Conservation (phyloP, 2,888 invertebrate genomes). For the Tipula confusa region DNA sequence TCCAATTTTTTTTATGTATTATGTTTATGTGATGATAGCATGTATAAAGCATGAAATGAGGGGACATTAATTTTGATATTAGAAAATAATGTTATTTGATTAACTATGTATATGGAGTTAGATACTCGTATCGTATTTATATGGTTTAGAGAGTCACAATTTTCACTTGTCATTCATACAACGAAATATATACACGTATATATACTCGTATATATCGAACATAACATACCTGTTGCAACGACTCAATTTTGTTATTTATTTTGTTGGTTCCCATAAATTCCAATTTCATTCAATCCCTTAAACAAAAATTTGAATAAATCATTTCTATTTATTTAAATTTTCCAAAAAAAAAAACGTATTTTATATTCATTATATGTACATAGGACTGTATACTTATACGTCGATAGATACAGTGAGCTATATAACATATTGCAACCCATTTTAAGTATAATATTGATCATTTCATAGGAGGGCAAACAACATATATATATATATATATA, state of each 20-base stretch:
- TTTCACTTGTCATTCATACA: background rate
- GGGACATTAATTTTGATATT: constrained; percentile 12
- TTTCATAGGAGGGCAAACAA: background rate
- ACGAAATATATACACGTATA: too few relatives aligned
- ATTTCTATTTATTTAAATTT: background rate
- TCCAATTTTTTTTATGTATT: background rate
- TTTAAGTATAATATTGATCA: background rate
- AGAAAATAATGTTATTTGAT: constrained; percentile 20
- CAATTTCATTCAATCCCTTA: constrained; percentile 14
- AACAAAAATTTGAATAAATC: constrained; percentile 15
- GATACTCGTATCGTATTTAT: background rate
- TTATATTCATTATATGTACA: too few relatives aligned
- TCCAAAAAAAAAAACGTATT: too few relatives aligned
- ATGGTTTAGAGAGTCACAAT: background rate
- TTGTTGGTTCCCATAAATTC: background rate
- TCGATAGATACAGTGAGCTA: background rate
- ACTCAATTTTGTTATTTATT: background rate
- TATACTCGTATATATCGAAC: background rate
- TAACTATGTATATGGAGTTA: background rate
- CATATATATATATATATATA: background rate
- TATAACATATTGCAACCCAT: background rate
- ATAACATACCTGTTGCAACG: background rate
- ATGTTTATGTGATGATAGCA: background rate
- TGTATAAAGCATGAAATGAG: background rate
- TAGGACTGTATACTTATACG: too few relatives aligned